phyloP scores from a whole-genome alignment of 2,888 invertebrate genomes.

The Carterocephalus palaemon region DNA sequence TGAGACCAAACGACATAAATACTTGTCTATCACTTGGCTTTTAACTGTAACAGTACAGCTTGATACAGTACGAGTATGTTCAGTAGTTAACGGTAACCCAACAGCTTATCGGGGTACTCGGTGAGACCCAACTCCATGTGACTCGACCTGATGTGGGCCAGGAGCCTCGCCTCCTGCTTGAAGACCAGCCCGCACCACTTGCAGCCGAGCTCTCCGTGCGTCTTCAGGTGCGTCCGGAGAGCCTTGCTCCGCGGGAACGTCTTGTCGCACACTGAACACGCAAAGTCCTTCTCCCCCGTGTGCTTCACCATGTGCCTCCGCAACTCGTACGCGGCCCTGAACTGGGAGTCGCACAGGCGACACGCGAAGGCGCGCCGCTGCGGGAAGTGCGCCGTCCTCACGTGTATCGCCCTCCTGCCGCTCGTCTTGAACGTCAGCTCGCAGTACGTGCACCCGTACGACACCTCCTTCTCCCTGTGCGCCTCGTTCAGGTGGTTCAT shows the following conservation, averaged over 20 bases:
- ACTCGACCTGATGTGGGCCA: slow-evolving; percentile 44
- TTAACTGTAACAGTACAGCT: no score
- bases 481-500: slow-evolving; percentile 63
- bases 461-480: slow-evolving; percentile 58
- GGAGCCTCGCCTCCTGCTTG: slow-evolving; percentile 44
- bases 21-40: no score
- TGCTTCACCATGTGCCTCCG: slow-evolving; percentile 65
- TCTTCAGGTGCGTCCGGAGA: slow-evolving; percentile 54
- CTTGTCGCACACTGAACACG: slow-evolving; percentile 58
- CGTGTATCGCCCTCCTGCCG: slow-evolving; percentile 57
- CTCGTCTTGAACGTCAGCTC: slow-evolving; percentile 63
- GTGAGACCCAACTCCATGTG: slow-evolving; percentile 43
- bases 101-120: slow-evolving; percentile 32
- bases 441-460: slow-evolving; percentile 59
- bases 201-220: slow-evolving; percentile 53
- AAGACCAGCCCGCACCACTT: slow-evolving; percentile 51
- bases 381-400: slow-evolving; percentile 58
- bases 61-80: no score
- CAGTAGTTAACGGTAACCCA: slow-evolving; percentile 9
- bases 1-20: no score
- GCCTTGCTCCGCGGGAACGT: slow-evolving; percentile 56
- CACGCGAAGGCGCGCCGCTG: slow-evolving; percentile 52
- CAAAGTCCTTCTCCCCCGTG: slow-evolving; percentile 55
- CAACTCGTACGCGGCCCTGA: slow-evolving; percentile 61
- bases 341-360: slow-evolving; percentile 59